Evolutionary conservation across 2,888 invertebrate species (phyloP).

Genomic region (Rhogogaster chlorosoma): DNA sequence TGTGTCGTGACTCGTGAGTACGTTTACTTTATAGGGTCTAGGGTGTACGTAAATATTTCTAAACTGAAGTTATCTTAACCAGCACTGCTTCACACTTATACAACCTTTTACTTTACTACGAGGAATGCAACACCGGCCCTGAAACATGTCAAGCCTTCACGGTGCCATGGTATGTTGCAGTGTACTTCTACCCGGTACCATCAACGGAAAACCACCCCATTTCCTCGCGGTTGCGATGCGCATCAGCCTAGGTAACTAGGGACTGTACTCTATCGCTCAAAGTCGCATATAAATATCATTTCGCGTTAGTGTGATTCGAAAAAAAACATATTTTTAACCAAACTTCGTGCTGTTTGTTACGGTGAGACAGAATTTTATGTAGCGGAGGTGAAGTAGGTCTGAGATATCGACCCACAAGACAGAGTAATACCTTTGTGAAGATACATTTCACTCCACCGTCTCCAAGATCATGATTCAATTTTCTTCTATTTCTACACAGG

Average conservation of each 20-base stretch:
- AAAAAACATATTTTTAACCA: not conserved
- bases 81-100: not conserved
- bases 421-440: not conserved
- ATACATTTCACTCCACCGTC: not conserved
- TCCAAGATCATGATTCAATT: not conserved
- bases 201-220: slow-evolving; percentile 29
- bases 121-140: not conserved
- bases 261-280: not conserved
- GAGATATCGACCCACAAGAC: not conserved
- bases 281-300: not conserved
- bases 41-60: not conserved
- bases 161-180: not conserved
- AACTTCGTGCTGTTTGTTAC: no score
- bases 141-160: slow-evolving; percentile 14
- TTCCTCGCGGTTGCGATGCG: slow-evolving; percentile 34
- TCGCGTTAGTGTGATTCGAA: not conserved
- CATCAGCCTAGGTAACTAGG: slow-evolving; percentile 29
- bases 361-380: no score
- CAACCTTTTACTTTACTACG: no score
- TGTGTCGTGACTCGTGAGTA: not conserved
- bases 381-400: no score
- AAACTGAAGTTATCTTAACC: not conserved
- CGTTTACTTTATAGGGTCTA: not conserved
- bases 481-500: not conserved
- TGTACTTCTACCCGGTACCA: slow-evolving; percentile 12